A percentile compares a stretch with the other conserved stretches of the same genome.
Evolutionary conservation across 1,140 invertebrate genomes (phyloP).

Genomic region (Ladona fulva): DNA sequence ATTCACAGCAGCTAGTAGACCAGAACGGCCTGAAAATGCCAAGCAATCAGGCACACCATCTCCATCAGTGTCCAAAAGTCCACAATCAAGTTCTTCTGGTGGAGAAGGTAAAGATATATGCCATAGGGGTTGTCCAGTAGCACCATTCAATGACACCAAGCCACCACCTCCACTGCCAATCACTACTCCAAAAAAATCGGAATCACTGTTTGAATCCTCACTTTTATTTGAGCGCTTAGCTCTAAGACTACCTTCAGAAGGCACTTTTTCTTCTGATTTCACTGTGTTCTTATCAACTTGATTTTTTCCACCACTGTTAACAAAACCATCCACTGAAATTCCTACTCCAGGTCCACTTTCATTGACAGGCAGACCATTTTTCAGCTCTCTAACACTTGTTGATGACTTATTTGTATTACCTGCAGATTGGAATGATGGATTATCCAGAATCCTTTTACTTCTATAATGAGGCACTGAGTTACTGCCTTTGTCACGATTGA

Average conservation of each 20-base stretch:
- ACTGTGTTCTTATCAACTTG: neutral
- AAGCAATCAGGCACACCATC: neutral
- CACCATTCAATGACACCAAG: neutral
- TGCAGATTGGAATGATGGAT: neutral
- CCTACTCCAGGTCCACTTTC: neutral
- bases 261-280: neutral
- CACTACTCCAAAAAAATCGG: neutral
- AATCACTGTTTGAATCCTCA: neutral
- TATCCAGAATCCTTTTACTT: neutral
- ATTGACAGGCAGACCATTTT: neutral
- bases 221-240: neutral
- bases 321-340: neutral
- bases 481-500: neutral
- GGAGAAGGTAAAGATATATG: neutral
- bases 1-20: neutral
- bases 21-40: neutral
- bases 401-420: neutral
- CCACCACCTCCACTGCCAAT: neutral
- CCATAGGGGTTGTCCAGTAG: neutral
- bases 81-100: neutral
- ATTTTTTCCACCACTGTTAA: neutral
- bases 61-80: neutral
- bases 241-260: neutral
- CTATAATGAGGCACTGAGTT: neutral
- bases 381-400: neutral